Evolutionary conservation across 2,888 invertebrate genomes (phyloP).

Genomic region (Hirtodrosophila cameraria): DNA sequence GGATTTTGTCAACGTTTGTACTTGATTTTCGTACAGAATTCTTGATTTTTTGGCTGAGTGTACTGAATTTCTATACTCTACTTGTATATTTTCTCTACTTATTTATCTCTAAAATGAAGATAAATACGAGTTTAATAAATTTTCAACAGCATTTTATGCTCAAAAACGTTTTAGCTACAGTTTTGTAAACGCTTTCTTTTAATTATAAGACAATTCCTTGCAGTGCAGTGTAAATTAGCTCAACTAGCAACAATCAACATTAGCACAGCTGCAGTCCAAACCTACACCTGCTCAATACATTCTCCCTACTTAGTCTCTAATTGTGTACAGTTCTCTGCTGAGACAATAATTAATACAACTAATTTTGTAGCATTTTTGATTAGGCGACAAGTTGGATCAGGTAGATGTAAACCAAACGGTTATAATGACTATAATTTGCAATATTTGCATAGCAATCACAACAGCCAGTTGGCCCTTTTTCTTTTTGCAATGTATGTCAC

Average conservation of each 20-base stretch:
- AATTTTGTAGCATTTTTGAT: slow-evolving; percentile 49
- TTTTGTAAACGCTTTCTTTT: neutral
- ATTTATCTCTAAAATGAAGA: no score
- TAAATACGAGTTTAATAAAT: no score
- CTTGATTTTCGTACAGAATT: no score
- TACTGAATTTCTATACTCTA: no score
- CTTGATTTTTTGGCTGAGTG: no score
- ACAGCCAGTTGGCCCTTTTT: slow-evolving; percentile 43
- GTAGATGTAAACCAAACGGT: slow-evolving; percentile 29
- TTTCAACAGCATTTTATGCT: no score
- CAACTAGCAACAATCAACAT: slow-evolving; percentile 22
- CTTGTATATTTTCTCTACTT: no score
- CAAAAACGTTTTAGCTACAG: no score
- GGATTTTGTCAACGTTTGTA: no score
- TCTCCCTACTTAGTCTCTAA: slow-evolving; percentile 9
- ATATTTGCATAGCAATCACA: slow-evolving; percentile 39
- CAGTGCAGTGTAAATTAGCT: slow-evolving; percentile 48
- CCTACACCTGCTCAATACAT: slow-evolving; percentile 52
- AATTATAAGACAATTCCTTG: neutral
- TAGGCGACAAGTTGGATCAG: slow-evolving; percentile 8
- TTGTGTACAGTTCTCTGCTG: slow-evolving; percentile 17
- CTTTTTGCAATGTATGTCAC: no score
- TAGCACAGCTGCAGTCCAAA: slow-evolving; percentile 41
- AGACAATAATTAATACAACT: slow-evolving; percentile 65
- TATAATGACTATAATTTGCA: slow-evolving; percentile 66